Base-by-base conservation (phyloP, 2,888 invertebrate genomes). In the Flexamia atlantica region DNA sequence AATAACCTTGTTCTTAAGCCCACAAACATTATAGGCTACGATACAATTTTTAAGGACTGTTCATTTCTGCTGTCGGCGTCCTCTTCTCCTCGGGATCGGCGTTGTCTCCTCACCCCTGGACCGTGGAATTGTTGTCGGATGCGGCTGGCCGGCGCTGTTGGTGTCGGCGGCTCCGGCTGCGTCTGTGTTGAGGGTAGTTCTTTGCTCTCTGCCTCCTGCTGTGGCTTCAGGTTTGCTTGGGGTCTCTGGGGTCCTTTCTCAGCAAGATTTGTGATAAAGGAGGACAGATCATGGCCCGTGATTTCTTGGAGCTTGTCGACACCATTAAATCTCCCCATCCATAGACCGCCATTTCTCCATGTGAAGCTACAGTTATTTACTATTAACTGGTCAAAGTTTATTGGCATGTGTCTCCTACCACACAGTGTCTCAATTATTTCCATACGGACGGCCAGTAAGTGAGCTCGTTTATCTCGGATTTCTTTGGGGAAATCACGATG, bases 401-500 rank as follows among this genome's bases (percentile, higher is more conserved):
- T 46, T 2, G 57, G 57, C 23, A 81, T 40, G 14, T 17, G 28
- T 68, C 68, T 3, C 17, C 68, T 32, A 1, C 68, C 68, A 28
- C 32, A 30, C 4, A 68, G 5, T 14, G 30, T 30, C 17, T 68
- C 68, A 4, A 81, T 40, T n/a, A n/a, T n/a, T 81, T 81, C 81
- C 23, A 36, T 32, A n/a, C 60, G 14, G 9, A 81, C 32, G 7
- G 57, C 81, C 32, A 60, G n/a, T 2, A 81, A 25, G 28, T 60
- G 40, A 3, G 30, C 32, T n/a, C 60, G 30, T 30, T 57, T 60
- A 4, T 5, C 23, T 0, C 57, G 28, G n/a, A 81, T 20, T 60
- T 81, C 32, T 30, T 32, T 46, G 30, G 60, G 36, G n/a, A 50
- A 81, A 40, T 60, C 81, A 4, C 60, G 17, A 30, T 81, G 60